Evolutionary conservation across 1,140 invertebrate species (phyloP).

Genomic region (Drosophila aff.): DNA sequence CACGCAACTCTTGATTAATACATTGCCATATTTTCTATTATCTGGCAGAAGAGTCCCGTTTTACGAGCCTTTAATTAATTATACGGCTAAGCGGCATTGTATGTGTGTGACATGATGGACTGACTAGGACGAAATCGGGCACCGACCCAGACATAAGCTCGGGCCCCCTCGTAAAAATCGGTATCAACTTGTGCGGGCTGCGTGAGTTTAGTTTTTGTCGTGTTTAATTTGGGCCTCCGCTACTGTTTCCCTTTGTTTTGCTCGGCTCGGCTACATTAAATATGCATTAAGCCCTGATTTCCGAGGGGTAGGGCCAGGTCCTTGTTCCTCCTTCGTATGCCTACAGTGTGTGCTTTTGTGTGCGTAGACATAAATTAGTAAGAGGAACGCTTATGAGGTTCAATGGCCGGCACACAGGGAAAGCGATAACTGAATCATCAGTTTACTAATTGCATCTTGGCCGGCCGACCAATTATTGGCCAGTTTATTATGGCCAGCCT

Average conservation of each 20-base stretch:
- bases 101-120: slow-evolving; percentile 56
- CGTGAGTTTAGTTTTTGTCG: slow-evolving; percentile 59
- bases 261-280: slow-evolving; percentile 65
- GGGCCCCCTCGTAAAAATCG: slow-evolving; percentile 28
- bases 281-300: slow-evolving; percentile 77
- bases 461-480: slow-evolving; percentile 54
- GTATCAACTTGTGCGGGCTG: slow-evolving; percentile 70
- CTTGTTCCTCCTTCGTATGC: slow-evolving; percentile 53
- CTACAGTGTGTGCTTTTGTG: slow-evolving; percentile 9
- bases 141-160: slow-evolving; percentile 13
- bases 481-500: slow-evolving; percentile 32
- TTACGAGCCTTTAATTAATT: slow-evolving; percentile 56
- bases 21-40: slow-evolving; percentile 35
- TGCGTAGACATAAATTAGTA: slow-evolving; percentile 56
- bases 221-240: slow-evolving; percentile 41
- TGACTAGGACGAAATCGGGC: slow-evolving; percentile 43
- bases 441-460: slow-evolving; percentile 63
- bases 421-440: slow-evolving; percentile 41
- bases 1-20: slow-evolving; percentile 56
- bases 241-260: slow-evolving; percentile 33
- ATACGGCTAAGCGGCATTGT: slow-evolving; percentile 39
- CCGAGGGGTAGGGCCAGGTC: slow-evolving; percentile 16
- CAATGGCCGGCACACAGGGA: slow-evolving; percentile 34
- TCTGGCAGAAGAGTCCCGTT: slow-evolving; percentile 30
- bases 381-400: slow-evolving; percentile 42